phyloP scores from a whole-genome alignment of 2,888 invertebrate species.

The Synergus laeviventris region DNA sequence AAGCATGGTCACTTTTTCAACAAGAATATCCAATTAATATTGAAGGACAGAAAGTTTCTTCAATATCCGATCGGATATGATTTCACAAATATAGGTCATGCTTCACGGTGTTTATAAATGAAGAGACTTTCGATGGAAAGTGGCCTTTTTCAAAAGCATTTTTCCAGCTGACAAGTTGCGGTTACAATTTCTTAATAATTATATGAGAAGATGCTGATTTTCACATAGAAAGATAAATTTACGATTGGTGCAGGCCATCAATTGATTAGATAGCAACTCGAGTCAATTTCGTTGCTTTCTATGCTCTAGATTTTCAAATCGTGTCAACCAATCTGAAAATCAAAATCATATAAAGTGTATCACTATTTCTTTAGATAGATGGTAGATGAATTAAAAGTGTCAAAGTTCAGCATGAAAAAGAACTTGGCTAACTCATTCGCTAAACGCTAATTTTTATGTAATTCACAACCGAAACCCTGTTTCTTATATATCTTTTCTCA shows the following conservation, averaged over 20 bases:
- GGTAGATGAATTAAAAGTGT: neutral
- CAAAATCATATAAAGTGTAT: neutral
- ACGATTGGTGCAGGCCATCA: neutral
- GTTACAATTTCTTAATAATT: constrained; percentile 25
- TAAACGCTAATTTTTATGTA: neutral
- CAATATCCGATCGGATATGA: neutral
- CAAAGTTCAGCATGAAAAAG: neutral
- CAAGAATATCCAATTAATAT: neutral
- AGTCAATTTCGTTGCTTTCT: neutral
- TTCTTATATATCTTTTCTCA: neutral
- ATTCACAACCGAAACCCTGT: neutral
- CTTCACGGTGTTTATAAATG: constrained; percentile 17
- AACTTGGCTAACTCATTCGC: neutral
- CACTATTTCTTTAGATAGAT: neutral
- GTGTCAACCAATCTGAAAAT: neutral
- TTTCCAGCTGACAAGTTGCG: neutral
- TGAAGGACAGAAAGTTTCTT: neutral
- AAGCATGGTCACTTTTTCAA: neutral
- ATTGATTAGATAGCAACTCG: neutral
- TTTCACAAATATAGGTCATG: constrained; percentile 25
- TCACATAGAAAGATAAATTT: constrained; percentile 9
- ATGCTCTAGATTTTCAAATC: neutral
- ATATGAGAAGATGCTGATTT: neutral
- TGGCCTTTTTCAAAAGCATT: constrained; percentile 19
- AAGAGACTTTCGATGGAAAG: constrained; percentile 29